Conservation (phyloP, 1,140 invertebrate genomes). For the Aphis craccivora region DNA sequence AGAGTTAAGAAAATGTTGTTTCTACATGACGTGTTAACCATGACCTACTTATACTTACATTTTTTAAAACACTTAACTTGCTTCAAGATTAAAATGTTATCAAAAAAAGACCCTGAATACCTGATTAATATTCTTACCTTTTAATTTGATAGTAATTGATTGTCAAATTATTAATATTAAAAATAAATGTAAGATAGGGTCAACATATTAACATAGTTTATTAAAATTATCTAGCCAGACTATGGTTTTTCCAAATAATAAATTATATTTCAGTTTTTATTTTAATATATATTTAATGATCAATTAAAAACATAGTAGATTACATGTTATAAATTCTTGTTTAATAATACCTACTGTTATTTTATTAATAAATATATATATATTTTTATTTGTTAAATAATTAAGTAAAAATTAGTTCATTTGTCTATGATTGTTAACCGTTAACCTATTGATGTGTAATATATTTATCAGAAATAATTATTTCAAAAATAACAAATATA, state of each 20-base stretch:
- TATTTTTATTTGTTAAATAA: background rate
- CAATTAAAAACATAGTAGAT: background rate
- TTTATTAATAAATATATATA: background rate
- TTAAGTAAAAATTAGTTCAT: too few species aligned
- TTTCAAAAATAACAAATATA: too few species aligned
- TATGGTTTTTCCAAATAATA: background rate
- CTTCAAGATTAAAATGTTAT: background rate
- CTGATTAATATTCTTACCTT: background rate
- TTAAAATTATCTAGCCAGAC: background rate
- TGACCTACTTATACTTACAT: background rate
- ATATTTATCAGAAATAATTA: background rate
- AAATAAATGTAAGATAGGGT: background rate
- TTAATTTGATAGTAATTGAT: background rate
- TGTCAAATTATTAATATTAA: background rate
- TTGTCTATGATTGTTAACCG: background rate
- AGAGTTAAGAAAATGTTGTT: background rate
- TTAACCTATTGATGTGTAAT: background rate
- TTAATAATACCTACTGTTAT: background rate
- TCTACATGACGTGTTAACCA: background rate
- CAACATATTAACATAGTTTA: background rate
- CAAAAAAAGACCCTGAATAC: background rate
- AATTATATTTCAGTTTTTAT: background rate
- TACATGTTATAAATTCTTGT: background rate
- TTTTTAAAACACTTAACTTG: background rate
- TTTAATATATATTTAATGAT: background rate